Evolutionary conservation across 2,113 vertebrate genomes (phyloP), one percentile per base, ranked within the genome.

Genomic region (Lipophrys pholis): DNA sequence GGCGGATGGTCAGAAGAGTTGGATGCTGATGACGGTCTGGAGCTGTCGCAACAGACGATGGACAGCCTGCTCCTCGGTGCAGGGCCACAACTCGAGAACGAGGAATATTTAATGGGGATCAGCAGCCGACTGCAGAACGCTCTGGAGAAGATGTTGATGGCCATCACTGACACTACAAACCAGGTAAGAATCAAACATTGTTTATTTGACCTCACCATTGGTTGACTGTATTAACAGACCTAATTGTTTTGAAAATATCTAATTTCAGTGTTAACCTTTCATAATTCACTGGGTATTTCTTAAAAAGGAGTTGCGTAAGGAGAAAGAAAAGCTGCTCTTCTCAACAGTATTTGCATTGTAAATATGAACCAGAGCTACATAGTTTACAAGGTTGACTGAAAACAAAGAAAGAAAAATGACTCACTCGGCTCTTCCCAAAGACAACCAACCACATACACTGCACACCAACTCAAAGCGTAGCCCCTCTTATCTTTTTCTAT

Each of bases 71-170:
- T 94, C 69, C 45, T 88, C 45, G 95, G 92, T 16, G 72, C 89
- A 11, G 95, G 93, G 83, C 82, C 95, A 41, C 95, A 95, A 80
- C 90, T 94, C 4, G 93, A 96, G 84, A 95, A 94, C 38, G 95
- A 97, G 87, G 95, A 95, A 46, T 84, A 94, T 35, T 36, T 97
- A 64, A 86, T 95, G 77, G 94, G 91, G 65, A 92, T 97, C 82
- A 96, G 95, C 82, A 84, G 91, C 81, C 95, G 96, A 51, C 94
- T 99, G 15, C 97, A 99, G 39, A 93, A 90, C 0, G 95, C 96
- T 42, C 94, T 99, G 84, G 95, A 97, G 90, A 97, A 97, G 81
- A 96, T 98, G 73, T 78, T 98, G 45, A 94, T 96, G 91, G 91
- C 95, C 74, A 97, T 99, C 84, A 95, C 73, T 40, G 95, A 97